phyloP scores from a whole-genome alignment of 1,140 invertebrate species.

The Solen grandis region DNA sequence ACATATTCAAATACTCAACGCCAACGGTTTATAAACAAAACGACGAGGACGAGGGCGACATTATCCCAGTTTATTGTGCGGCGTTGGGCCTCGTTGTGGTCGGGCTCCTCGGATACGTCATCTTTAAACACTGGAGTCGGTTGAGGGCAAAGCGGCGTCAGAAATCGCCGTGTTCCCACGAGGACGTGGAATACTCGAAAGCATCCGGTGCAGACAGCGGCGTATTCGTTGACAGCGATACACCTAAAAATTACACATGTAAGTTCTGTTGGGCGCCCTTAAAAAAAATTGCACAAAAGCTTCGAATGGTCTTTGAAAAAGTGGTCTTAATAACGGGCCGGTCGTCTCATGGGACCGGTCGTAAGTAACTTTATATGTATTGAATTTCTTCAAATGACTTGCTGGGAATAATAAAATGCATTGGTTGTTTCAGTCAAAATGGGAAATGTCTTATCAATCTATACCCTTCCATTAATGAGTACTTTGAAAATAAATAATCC shows the following conservation, averaged over 20 bases:
- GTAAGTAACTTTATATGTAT: no score
- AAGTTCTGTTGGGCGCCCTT: no score
- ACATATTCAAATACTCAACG: slow-evolving; percentile 24
- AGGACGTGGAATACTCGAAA: slow-evolving; percentile 73
- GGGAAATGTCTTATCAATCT: no score
- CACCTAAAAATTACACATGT: slow-evolving; percentile 61
- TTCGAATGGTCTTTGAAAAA: no score
- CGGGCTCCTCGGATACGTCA: slow-evolving; percentile 75
- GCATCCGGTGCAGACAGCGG: slow-evolving; percentile 72
- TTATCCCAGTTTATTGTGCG: slow-evolving; percentile 78
- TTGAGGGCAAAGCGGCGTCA: slow-evolving; percentile 67
- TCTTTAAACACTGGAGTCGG: slow-evolving; percentile 73
- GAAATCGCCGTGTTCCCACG: slow-evolving; percentile 66
- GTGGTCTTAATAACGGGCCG: no score
- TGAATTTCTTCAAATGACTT: no score
- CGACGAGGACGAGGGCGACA: slow-evolving; percentile 64
- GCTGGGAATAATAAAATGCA: no score
- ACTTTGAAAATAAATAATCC: no score
- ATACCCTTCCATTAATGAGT: no score
- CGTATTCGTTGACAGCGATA: slow-evolving; percentile 68
- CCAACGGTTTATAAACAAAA: slow-evolving; percentile 43
- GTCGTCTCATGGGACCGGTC: no score
- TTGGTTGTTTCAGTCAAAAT: no score
- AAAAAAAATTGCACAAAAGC: no score
- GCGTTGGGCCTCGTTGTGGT: slow-evolving; percentile 75